These are phyloP conservation scores for Drosophila varians DNA, from an alignment of 1,140 invertebrate genomes.

Conservation along the genomic window DNA sequence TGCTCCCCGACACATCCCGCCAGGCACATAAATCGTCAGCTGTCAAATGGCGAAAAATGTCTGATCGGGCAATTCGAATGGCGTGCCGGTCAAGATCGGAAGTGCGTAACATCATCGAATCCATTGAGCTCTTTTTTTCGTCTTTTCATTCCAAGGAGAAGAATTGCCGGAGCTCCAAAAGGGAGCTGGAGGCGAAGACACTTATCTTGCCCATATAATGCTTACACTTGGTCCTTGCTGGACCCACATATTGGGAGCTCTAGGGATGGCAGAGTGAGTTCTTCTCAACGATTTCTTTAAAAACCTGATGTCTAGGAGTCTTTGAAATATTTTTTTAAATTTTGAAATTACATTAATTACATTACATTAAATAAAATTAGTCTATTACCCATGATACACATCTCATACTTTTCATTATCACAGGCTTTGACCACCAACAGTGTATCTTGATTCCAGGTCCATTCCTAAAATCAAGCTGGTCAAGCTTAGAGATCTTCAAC, in stretches of 20 bases:
- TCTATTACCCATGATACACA: too few relatives aligned
- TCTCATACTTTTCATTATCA: too few relatives aligned
- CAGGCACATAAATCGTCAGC: constrained; percentile 82
- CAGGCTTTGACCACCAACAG: too few relatives aligned
- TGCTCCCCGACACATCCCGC: constrained; percentile 9
- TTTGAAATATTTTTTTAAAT: too few relatives aligned
- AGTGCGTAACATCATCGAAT: constrained; percentile 66
- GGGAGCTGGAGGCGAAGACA: constrained; percentile 25
- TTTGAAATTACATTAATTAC: too few relatives aligned
- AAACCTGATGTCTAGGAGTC: too few relatives aligned
- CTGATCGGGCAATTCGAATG: constrained; percentile 40
- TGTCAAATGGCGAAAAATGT: constrained; percentile 79
- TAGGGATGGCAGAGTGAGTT: constrained; percentile 17
- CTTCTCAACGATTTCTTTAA: too few relatives aligned
- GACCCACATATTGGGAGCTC: not conserved
- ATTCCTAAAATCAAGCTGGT: too few relatives aligned
- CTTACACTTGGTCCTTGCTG: constrained; percentile 60
- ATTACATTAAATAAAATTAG: too few relatives aligned
- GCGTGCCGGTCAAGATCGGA: constrained; percentile 70
- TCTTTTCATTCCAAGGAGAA: not conserved
- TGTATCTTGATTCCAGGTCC: too few relatives aligned
- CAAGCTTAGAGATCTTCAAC: constrained; percentile 16
- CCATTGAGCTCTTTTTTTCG: constrained; percentile 15
- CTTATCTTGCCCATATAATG: constrained; percentile 73
- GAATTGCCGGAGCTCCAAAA: not conserved